Conservation (phyloP, 2,113 vertebrate species). For the Gorsachius goisagi region DNA sequence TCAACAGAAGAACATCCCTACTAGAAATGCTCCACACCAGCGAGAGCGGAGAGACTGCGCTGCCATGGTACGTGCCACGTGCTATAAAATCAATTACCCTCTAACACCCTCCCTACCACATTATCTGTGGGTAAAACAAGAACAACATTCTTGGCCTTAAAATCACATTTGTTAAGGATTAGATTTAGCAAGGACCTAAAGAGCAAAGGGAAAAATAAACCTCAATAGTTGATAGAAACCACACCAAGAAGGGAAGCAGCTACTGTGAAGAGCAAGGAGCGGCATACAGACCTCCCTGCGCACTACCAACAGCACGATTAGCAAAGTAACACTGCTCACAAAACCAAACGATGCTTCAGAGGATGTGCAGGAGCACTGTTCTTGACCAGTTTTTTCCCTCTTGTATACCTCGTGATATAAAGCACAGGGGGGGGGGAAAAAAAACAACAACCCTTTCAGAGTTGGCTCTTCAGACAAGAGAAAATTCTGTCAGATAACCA, state of each 20-base stretch:
- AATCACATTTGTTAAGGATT: background rate
- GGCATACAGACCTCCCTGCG: background rate
- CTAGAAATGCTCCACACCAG: background rate
- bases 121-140: background rate
- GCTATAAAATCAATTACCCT: background rate
- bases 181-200: background rate
- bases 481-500: background rate
- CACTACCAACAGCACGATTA: background rate
- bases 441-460: background rate
- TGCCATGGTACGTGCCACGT: background rate
- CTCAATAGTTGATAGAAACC: background rate
- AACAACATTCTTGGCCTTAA: background rate
- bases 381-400: background rate
- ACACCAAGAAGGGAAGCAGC: background rate
- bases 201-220: background rate
- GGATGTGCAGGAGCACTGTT: background rate
- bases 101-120: background rate
- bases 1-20: background rate
- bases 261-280: background rate
- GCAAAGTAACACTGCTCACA: background rate
- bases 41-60: background rate
- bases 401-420: background rate
- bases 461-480: background rate
- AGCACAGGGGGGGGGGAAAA: background rate
- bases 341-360: background rate